Evolutionary conservation across 2,888 invertebrate genomes (phyloP).

Genomic region (Lasioglossum pauxillum): DNA sequence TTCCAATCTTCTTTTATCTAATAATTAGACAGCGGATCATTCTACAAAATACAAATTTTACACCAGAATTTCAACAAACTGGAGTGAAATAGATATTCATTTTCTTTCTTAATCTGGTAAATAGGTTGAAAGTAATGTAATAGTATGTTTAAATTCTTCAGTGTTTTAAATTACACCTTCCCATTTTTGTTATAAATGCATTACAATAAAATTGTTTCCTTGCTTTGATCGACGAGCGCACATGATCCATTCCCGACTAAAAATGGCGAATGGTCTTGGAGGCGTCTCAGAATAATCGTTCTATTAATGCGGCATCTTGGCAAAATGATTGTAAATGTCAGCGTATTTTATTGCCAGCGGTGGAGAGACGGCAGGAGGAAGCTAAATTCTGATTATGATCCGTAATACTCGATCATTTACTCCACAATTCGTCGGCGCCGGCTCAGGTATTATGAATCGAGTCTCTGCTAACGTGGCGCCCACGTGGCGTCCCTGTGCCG

Average conservation of each 20-base stretch:
- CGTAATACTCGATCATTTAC: slow-evolving; percentile 25
- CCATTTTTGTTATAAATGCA: no score
- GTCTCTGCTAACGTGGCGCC: slow-evolving; percentile 57
- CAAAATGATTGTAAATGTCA: neutral
- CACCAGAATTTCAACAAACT: no score
- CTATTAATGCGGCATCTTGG: neutral
- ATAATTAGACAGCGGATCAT: no score
- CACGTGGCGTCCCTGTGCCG: slow-evolving; percentile 59
- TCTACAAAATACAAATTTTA: no score
- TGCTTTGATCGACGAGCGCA: neutral
- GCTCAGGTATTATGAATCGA: slow-evolving; percentile 57
- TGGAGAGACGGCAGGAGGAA: neutral
- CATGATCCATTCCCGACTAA: neutral
- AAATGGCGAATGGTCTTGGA: neutral
- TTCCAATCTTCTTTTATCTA: no score
- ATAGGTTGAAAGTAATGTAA: no score
- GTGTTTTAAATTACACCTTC: no score
- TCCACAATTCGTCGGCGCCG: slow-evolving; percentile 45
- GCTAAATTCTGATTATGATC: slow-evolving; percentile 17
- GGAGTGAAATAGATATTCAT: no score
- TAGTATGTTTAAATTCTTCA: no score
- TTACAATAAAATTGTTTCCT: neutral
- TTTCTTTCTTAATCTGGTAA: no score
- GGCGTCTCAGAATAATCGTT: neutral
- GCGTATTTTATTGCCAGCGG: neutral